Evolutionary conservation across 2,797 vertebrate genomes (phyloP).

Genomic region (Rallus crepitans): DNA sequence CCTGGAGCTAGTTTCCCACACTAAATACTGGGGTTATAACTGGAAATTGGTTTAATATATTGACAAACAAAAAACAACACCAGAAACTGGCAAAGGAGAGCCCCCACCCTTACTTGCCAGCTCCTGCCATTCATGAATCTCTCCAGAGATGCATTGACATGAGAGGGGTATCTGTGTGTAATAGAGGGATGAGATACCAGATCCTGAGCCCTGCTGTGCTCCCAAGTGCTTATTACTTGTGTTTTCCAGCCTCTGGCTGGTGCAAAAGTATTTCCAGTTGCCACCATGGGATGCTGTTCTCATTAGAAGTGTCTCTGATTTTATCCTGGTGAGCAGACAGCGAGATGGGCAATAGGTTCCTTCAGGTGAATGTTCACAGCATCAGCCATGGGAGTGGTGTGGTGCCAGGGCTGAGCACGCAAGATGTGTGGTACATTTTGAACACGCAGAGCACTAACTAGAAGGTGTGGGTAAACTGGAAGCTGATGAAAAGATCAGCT

Average conservation of each 20-base stretch:
- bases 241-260: background rate
- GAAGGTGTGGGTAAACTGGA: background rate
- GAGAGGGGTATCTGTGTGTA: background rate
- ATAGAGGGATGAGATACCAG: background rate
- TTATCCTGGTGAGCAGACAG: background rate
- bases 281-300: background rate
- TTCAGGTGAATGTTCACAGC: background rate
- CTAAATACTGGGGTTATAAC: background rate
- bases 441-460: background rate
- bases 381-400: background rate
- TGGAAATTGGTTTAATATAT: background rate
- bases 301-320: background rate
- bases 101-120: background rate
- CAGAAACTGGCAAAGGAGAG: background rate
- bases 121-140: background rate
- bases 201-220: background rate
- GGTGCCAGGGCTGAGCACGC: background rate
- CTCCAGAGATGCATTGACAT: background rate
- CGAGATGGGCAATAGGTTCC: background rate
- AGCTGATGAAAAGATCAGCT: conserved; percentile 7
- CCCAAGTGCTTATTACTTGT: background rate
- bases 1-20: background rate
- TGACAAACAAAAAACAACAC: background rate
- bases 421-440: background rate
- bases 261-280: background rate